Percentiles rank a stretch among this genome's conserved stretches.
Evolutionary conservation across 1,140 invertebrate genomes (phyloP).

Genomic region (Myzus persicae): DNA sequence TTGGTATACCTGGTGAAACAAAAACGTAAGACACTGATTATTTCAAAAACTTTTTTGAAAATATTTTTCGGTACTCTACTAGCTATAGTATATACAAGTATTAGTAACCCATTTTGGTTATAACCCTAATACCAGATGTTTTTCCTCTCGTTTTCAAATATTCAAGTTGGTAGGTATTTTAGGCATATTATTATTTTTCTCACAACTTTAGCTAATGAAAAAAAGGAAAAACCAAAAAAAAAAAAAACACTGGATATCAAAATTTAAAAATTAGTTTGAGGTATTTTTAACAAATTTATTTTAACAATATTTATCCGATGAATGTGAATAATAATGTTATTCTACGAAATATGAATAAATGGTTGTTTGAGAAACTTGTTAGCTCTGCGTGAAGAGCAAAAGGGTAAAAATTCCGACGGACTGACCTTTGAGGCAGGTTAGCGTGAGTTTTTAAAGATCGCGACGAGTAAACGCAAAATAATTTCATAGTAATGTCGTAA

Average conservation of each 20-base stretch:
- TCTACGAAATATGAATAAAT: neutral
- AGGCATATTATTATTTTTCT: neutral
- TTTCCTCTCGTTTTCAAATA: neutral
- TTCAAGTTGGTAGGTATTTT: neutral
- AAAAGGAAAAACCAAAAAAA: neutral
- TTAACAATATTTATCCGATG: neutral
- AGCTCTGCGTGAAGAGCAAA: neutral
- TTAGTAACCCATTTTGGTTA: too few relatives aligned
- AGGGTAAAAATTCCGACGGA: neutral
- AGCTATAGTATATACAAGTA: too few relatives aligned
- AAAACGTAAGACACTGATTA: neutral
- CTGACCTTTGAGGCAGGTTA: neutral
- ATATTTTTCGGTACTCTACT: too few relatives aligned
- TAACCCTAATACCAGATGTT: too few relatives aligned
- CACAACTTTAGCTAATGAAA: neutral
- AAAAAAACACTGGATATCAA: neutral
- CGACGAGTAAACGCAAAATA: neutral
- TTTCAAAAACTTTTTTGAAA: neutral
- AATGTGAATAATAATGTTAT: neutral
- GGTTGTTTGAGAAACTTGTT: neutral
- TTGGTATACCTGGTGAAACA: neutral
- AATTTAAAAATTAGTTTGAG: neutral
- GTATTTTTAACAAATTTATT: too few relatives aligned
- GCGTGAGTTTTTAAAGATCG: neutral
- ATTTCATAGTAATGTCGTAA: neutral